These are phyloP conservation scores for Fregetta grallaria DNA, from an alignment of 2,113 vertebrate genomes.

Conservation along the genomic window DNA sequence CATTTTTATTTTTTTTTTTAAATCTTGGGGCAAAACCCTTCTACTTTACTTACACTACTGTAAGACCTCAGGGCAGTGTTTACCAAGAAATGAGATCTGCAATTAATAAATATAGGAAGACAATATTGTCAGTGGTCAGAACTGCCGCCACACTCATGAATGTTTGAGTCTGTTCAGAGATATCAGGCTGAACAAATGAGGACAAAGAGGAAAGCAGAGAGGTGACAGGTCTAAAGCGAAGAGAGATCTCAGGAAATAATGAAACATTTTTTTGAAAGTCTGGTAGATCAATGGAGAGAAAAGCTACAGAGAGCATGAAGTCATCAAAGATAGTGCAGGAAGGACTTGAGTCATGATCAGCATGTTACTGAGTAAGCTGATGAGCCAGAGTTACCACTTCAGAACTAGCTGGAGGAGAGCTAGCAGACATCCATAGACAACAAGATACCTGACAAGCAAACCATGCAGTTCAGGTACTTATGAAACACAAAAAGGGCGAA, in stretches of 20 bases:
- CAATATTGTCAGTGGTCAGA: neutral
- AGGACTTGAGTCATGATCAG: neutral
- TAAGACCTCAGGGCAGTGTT: neutral
- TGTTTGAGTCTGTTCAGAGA: neutral
- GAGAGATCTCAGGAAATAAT: neutral
- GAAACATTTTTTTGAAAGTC: neutral
- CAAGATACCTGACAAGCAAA: neutral
- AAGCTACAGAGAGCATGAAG: neutral
- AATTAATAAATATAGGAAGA: neutral
- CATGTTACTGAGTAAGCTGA: neutral
- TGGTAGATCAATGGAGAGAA: neutral
- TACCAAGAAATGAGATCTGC: neutral
- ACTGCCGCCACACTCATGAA: neutral
- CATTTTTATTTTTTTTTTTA: accelerated
- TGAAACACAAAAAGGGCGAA: neutral
- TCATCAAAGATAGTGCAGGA: neutral
- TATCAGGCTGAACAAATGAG: neutral
- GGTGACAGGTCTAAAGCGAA: neutral
- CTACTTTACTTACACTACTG: neutral
- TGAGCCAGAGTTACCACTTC: neutral
- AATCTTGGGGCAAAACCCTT: neutral
- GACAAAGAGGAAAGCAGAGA: neutral
- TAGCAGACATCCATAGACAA: neutral
- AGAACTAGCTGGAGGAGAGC: neutral
- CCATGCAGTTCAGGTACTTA: neutral